Percentiles rank a stretch among this genome's conserved stretches.
Evolutionary conservation across 23 tunicate genomes (phyloP).

Genomic region (Phallusia fumigata): DNA sequence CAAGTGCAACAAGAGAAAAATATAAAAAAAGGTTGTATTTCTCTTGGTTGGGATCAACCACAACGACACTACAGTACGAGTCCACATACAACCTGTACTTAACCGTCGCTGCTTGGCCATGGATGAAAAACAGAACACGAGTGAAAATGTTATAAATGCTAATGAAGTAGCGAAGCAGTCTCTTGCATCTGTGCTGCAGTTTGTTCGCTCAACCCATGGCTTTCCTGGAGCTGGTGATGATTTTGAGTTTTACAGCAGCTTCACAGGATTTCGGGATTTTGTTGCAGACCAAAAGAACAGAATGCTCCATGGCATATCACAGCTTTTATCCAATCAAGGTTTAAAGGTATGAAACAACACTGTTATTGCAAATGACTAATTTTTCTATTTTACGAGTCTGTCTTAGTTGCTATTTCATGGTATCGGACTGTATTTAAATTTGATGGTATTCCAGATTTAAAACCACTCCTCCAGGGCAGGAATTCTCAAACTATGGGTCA

Average conservation of each 20-base stretch:
- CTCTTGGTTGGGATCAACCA: too few species aligned
- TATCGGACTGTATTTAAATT: too few species aligned
- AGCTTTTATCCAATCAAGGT: slow-evolving; percentile 65
- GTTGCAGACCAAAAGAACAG: slow-evolving; percentile 39
- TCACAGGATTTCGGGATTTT: slow-evolving; percentile 76
- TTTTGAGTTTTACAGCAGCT: slow-evolving; percentile 78
- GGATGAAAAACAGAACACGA: background rate
- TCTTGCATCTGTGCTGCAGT: slow-evolving; percentile 43
- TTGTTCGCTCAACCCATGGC: slow-evolving; percentile 51
- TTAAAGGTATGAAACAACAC: slow-evolving; percentile 27
- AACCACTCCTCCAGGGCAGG: too few species aligned
- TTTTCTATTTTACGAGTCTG: too few species aligned
- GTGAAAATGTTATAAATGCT: slow-evolving; percentile 15
- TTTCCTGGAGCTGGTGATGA: slow-evolving; percentile 86
- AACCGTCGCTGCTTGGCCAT: background rate
- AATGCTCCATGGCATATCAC: slow-evolving; percentile 30
- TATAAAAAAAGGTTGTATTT: too few species aligned
- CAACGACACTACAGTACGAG: too few species aligned
- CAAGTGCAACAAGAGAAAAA: too few species aligned
- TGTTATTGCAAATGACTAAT: too few species aligned
- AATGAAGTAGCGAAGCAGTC: slow-evolving; percentile 50
- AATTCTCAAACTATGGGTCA: too few species aligned
- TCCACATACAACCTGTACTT: too few species aligned
- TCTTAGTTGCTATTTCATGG: too few species aligned
- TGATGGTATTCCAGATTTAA: too few species aligned